Conservation (phyloP, 2,888 invertebrate species). For the Drosophila helvetica region DNA sequence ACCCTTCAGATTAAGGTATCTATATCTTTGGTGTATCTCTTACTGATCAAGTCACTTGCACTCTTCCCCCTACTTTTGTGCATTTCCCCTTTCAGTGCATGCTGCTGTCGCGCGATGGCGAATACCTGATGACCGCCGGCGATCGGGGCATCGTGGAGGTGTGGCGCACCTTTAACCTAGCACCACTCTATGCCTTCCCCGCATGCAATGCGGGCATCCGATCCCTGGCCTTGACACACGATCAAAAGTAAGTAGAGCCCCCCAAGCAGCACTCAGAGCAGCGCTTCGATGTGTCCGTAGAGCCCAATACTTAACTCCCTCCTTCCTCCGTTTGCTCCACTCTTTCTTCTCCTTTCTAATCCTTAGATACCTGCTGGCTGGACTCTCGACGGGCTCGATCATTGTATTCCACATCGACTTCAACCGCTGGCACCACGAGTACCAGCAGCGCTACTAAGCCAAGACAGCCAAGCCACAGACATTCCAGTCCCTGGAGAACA, state of each 20-base stretch:
- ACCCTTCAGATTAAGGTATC: background rate
- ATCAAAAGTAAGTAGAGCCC: conserved; percentile 93
- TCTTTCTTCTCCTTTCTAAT: background rate
- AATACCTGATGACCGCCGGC: conserved; percentile 98
- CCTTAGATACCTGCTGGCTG: conserved; percentile 95
- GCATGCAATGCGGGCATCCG: conserved; percentile 97
- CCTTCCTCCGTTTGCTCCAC: background rate
- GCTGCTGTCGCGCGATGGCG: conserved; percentile 97
- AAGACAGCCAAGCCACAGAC: conserved; percentile 8
- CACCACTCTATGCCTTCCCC: conserved; percentile 98
- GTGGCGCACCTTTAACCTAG: conserved; percentile 98
- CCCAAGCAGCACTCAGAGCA: background rate
- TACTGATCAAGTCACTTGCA: background rate
- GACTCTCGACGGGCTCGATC: conserved; percentile 97
- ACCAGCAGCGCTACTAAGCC: conserved; percentile 94
- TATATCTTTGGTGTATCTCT: conserved; percentile 1
- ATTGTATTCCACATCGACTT: conserved; percentile 99
- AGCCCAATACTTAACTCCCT: background rate
- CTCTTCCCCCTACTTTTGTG: background rate
- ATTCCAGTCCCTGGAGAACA: conserved; percentile 14
- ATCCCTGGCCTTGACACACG: conserved; percentile 97
- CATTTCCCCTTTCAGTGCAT: conserved; percentile 88
- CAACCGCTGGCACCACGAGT: conserved; percentile 98
- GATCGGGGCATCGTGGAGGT: conserved; percentile 99
- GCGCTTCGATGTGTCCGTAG: background rate